Base-by-base conservation (phyloP, 2,113 vertebrate species). In the Chascanopsetta lugubris region DNA sequence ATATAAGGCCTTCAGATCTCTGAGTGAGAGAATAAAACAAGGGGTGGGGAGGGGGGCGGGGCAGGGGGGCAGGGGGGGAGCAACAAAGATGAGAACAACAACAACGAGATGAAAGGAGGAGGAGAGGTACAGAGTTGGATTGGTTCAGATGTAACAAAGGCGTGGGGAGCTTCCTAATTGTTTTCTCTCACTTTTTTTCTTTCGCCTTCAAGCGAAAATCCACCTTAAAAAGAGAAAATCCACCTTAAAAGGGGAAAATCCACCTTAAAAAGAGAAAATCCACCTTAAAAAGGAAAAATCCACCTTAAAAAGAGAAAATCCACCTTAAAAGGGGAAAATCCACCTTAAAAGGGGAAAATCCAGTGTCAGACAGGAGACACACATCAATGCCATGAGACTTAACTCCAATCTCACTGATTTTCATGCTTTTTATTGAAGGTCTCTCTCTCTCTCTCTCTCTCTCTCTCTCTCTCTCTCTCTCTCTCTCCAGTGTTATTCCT, bases 71-170 rank as follows among this genome's bases (percentile, higher is more conserved):
- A n/a, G n/a, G 75, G 83, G 57, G 70, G 63, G 60, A 77, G 68
- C 74, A 78, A 85, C 83, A 82, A 87, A 85, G 80, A 85, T 42
- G 62, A 77, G 80, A 62, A 2, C n/a, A n/a, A n/a, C n/a, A n/a
- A n/a, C n/a, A n/a, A n/a, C n/a, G 64, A 85, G 76, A 84, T 88
- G 80, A 88, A 88, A 88, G 83, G 69, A 46, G 82, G 78, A 79
- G 81, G 79, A 75, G 76, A 85, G 67, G 60, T 61, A 74, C 78
- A 70, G 71, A 65, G 77, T 79, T 67, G 76, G 80, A 77, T 75
- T 85, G 46, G 50, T 79, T 75, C 68, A 70, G 73, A 82, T 75
- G 85, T 79, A 82, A 85, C 80, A 88, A 89, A 81, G 66, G 72
- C 65, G 48, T 46, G 63, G 57, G 69, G 66, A 70, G 79, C 75